Base-by-base conservation (phyloP, 2,888 invertebrate genomes). In the Drosophila phalerata region DNA sequence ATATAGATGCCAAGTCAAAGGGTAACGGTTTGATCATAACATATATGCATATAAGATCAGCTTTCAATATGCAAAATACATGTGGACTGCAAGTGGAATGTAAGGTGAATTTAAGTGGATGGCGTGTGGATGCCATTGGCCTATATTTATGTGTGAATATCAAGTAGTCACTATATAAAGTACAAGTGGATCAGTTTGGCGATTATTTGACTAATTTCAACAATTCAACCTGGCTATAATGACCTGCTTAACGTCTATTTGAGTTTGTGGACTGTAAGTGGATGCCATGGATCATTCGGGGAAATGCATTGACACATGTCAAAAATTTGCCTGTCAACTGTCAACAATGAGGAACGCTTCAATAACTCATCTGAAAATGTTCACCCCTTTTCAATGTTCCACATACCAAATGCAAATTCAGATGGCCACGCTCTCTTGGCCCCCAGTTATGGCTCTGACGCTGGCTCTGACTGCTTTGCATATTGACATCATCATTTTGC, bases 401-500 rank as follows among this genome's bases (percentile, higher is more conserved):
- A 57, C 68, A 64, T 64, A 40, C 45, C 64, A 42, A 65, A 74
- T 69, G 74, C 61, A 69, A 74, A 73, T 73, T 61, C 45, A 34
- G 32, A 34, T 57, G 61, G 74, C 61, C 53, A 51, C 52, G 62
- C 60, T 69, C 49, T 62, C 43, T 69, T 63, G 45, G 72, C 61
- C 57, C 37, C 15, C 47, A 37, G 57, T 43, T 55, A 40, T 56
- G 61, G 40, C 48, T 37, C 15, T 30, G 30, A 32, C 47, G 11
- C 45, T 25, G 65, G 38, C 60, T 71, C 43, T 47, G 63, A 66
- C 86, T 84, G 86, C 56, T 85, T 85, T 85, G 84, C 86, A 86
- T 86, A 86, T 86, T 86, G 85, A 85, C 88, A 86, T 83, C 88
- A 85, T 85, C 83, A 85, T 85, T 81, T 82, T 83, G 69, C 67